Evolutionary conservation across 2,797 vertebrate genomes (phyloP).

Genomic region (Brotula barbata): DNA sequence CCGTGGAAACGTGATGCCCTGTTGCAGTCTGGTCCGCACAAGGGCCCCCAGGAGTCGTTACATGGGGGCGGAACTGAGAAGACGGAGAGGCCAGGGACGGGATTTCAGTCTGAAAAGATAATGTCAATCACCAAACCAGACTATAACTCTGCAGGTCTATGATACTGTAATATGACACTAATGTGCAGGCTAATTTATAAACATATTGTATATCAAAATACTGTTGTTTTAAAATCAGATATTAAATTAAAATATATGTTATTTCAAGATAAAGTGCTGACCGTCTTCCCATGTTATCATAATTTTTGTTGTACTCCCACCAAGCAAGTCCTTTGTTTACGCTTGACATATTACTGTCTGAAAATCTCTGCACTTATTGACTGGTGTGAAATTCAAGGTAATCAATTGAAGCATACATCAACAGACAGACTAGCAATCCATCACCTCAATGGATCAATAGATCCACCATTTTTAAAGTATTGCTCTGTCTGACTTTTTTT

Average conservation of each 20-base stretch:
- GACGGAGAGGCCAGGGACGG: slow-evolving; percentile 32
- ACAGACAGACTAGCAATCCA: slow-evolving; percentile 41
- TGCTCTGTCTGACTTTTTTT: slow-evolving; percentile 19
- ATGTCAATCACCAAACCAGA: slow-evolving; percentile 39
- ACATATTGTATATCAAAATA: neutral
- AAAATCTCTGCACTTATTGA: slow-evolving; percentile 60
- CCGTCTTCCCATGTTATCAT: neutral
- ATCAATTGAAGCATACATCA: slow-evolving; percentile 62
- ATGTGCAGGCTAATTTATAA: slow-evolving; percentile 1
- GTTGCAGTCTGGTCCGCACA: slow-evolving; percentile 36
- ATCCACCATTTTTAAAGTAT: slow-evolving; percentile 32
- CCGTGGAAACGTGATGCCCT: slow-evolving; percentile 51
- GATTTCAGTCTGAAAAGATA: slow-evolving; percentile 47
- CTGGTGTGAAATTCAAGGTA: slow-evolving; percentile 26
- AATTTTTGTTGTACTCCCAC: slow-evolving; percentile 17
- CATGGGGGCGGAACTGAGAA: slow-evolving; percentile 31
- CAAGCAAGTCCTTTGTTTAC: slow-evolving; percentile 32
- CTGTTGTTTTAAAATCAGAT: neutral
- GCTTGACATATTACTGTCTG: slow-evolving; percentile 44
- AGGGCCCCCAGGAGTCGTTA: slow-evolving; percentile 41
- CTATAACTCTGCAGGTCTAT: slow-evolving; percentile 20
- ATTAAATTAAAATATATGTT: neutral
- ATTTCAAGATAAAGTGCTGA: neutral
- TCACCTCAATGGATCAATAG: slow-evolving; percentile 59
- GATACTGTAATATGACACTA: slow-evolving; percentile 10